A percentile compares a stretch with the other conserved stretches of the same genome.
Evolutionary conservation across 2,113 vertebrate genomes (phyloP).

Genomic region (Candoia aspera): DNA sequence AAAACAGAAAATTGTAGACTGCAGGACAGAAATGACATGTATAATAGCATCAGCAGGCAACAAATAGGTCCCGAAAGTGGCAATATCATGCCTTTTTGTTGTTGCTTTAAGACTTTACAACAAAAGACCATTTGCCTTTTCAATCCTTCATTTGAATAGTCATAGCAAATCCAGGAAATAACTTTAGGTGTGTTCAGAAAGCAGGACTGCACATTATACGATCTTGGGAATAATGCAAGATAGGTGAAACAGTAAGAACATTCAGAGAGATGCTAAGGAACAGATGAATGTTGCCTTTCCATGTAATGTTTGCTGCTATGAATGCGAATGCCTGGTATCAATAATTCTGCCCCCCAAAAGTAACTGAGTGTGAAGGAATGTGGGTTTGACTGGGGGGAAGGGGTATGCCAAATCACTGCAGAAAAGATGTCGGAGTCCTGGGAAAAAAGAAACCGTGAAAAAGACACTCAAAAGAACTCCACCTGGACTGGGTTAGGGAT

Average conservation of each 20-base stretch:
- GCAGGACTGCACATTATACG: slow-evolving; percentile 42
- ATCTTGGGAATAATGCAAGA: slow-evolving; percentile 42
- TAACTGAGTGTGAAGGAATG: not conserved
- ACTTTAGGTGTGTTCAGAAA: slow-evolving; percentile 64
- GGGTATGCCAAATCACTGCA: not conserved
- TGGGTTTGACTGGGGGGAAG: not conserved
- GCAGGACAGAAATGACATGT: slow-evolving; percentile 82
- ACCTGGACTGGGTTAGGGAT: not conserved
- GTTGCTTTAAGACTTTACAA: slow-evolving; percentile 78
- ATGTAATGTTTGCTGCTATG: slow-evolving; percentile 41
- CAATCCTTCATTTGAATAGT: slow-evolving; percentile 75
- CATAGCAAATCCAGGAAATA: slow-evolving; percentile 75
- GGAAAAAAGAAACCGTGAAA: not conserved
- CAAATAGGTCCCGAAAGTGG: slow-evolving; percentile 83
- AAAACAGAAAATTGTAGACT: slow-evolving; percentile 78
- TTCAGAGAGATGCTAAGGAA: slow-evolving; percentile 50
- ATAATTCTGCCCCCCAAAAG: slow-evolving; percentile 25
- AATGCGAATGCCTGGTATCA: slow-evolving; percentile 32
- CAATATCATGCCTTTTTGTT: slow-evolving; percentile 82
- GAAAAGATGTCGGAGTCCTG: not conserved
- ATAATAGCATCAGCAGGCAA: slow-evolving; percentile 84
- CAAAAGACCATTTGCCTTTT: slow-evolving; percentile 78
- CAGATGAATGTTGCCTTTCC: slow-evolving; percentile 41
- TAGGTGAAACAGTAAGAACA: slow-evolving; percentile 38
- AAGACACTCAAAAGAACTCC: not conserved